Base-by-base conservation (phyloP, 2,797 vertebrate genomes). In the Steatocranus sp. region DNA sequence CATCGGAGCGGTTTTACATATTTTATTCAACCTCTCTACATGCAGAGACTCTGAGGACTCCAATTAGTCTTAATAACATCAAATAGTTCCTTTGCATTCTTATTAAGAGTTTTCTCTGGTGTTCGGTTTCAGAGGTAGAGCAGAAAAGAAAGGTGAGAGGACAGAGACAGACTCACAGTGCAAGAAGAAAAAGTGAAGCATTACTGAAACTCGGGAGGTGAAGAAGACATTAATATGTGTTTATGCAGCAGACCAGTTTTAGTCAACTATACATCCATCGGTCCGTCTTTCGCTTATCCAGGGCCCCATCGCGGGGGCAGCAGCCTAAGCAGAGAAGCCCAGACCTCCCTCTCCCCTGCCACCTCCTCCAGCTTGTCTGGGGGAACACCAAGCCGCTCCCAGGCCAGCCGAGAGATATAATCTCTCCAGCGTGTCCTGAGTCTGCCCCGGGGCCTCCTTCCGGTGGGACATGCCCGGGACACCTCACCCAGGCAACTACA, bases 271-370 rank as follows among this genome's bases (percentile, higher is more conserved):
- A 1, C 27, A 18, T 58, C 27, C 8, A 18, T 2, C 25, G 2
- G 1, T 5, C 5, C 8, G 5, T 48, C 43, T 49, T n/a, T 49
- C 2, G 2, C 18, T 49, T 49, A 11, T n/a, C 48, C 48, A n/a
- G 48, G 48, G 18, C 18, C 18, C 6, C 8, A 10, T n/a, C 18
- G 9, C 0, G 3, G 27, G 27, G 15, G 8, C 15, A 54, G 53
- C 25, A 32, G 17, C 9, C 54, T 18, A 4, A 58, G 9, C 27
- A 58, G 9, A 32, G 5, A 58, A 18, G 17, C 27, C 54, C 54
- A 58, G 54, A 0, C 54, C 9, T 58, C 17, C 53, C 8, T 56
- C 53, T 30, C 14, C 25, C 14, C 25, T 0, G 8, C 14, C 54
- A 58, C 27, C 27, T 11, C 54, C 9, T 58, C 54, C 27, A 58